Conservation (phyloP, 2,797 vertebrate genomes). For the Sylvilagus floridanus region DNA sequence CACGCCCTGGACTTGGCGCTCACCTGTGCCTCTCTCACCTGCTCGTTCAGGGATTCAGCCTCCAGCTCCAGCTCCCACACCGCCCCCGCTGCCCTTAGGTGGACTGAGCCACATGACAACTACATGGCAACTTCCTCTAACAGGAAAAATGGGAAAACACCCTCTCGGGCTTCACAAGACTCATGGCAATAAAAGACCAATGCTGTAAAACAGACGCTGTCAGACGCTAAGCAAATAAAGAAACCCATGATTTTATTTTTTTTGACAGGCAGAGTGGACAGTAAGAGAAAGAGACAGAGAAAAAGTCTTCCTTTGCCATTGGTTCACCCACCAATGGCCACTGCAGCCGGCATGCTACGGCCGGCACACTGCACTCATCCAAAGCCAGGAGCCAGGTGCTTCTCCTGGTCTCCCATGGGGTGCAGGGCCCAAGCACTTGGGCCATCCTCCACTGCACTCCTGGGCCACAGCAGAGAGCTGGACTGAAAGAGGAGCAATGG, state of each 20-base stretch:
- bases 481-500: too few relatives aligned
- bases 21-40: slow-evolving; percentile 33
- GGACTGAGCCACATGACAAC: slow-evolving; percentile 14
- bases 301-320: too few relatives aligned
- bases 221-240: background rate
- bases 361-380: too few relatives aligned
- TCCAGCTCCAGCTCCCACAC: background rate
- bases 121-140: slow-evolving; percentile 14
- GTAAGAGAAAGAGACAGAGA: too few relatives aligned
- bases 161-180: background rate
- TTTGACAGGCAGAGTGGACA: too few relatives aligned
- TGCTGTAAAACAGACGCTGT: background rate
- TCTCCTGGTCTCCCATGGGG: too few relatives aligned
- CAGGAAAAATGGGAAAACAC: slow-evolving; percentile 31
- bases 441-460: too few relatives aligned
- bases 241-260: background rate
- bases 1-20: background rate
- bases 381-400: too few relatives aligned
- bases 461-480: too few relatives aligned
- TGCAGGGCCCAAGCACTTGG: too few relatives aligned
- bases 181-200: background rate
- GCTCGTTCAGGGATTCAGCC: background rate
- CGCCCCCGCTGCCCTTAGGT: slow-evolving; percentile 10
- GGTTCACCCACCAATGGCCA: too few relatives aligned
- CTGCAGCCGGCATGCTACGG: too few relatives aligned